A percentile compares a stretch with the other conserved stretches of the same genome.
phyloP scores from a whole-genome alignment of 2,797 vertebrate genomes.

The Triplophysa bombifrons region DNA sequence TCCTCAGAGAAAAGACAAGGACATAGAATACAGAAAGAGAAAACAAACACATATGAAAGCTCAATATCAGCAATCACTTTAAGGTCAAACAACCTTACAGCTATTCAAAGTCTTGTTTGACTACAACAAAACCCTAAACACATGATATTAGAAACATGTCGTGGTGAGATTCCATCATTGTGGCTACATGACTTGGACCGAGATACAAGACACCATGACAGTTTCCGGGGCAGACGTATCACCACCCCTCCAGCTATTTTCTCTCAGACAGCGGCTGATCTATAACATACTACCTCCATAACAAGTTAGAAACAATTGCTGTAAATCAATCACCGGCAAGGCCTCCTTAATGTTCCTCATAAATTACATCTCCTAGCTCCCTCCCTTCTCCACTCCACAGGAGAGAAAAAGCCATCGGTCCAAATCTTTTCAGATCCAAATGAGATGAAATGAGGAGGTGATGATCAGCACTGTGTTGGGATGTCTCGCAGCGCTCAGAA shows the following conservation, averaged over 20 bases:
- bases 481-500: constrained; percentile 26
- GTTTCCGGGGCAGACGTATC: not conserved
- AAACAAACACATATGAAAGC: constrained; percentile 7
- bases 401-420: constrained; percentile 23
- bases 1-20: not conserved
- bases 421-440: constrained; percentile 48
- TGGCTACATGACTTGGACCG: not conserved
- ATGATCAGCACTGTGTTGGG: constrained; percentile 44
- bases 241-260: constrained; percentile 16
- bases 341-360: constrained; percentile 47
- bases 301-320: constrained; percentile 37
- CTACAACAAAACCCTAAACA: not conserved
- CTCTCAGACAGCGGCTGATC: constrained; percentile 23
- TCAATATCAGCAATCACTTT: not conserved
- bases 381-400: constrained; percentile 6
- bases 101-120: not conserved
- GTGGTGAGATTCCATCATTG: not conserved
- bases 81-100: not conserved
- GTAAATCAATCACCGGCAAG: constrained; percentile 42
- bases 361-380: constrained; percentile 36
- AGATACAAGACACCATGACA: constrained; percentile 13
- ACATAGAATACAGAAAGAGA: not conserved
- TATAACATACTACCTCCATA: constrained; percentile 33
- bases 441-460: constrained; percentile 48
- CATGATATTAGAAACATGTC: not conserved